Evolutionary conservation across 2,113 vertebrate genomes (phyloP), one percentile per base, ranked within the genome.

Genomic region (Gasterosteus nipponicus): DNA sequence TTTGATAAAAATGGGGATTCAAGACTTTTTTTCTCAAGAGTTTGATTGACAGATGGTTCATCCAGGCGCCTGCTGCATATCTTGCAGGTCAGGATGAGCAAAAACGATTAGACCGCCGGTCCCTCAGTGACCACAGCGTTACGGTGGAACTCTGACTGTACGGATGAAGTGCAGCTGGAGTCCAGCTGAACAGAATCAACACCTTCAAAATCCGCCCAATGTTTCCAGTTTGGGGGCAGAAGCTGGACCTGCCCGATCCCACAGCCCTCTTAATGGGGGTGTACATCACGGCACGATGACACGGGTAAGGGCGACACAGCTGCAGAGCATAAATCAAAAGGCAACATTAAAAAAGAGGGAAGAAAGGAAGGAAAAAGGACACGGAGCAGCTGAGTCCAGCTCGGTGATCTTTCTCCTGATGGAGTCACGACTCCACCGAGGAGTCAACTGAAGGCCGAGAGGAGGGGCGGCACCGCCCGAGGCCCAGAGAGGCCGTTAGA

Each of bases 401-500:
- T 47, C 64, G 59, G 44, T 26, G 2, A 33, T 31, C 35, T 47
- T 54, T 42, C 15, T 2, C n/a, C 4, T 58, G 63, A 78, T 73
- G 31, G 59, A 75, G 46, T 73, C 14, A 49, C 53, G 12, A 33
- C 67, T 72, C 53, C 54, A 38, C 26, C 44, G 51, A 26, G 11
- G 44, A 69, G 54, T 87, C 63, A 65, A 33, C 19, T 22, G 71
- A 62, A 69, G 57, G 69, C 65, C 33, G 4, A 57, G 5, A 49
- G 22, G 11, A 71, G 57, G 75, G 33, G 19, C 44, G 33, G 42
- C 14, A 33, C 39, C 73, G 51, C 66, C 69, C 86, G 58, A 39
- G 84, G 75, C 79, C 63, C 63, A 64, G 75, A 89, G 83, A 85
- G 69, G 83, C 77, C 16, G 11, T 87, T 85, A 86, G 85, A 19